A percentile compares a stretch with the other conserved stretches of the same genome.
Evolutionary conservation across 1,140 invertebrate species (phyloP).

Genomic region (Aphidius ervi): DNA sequence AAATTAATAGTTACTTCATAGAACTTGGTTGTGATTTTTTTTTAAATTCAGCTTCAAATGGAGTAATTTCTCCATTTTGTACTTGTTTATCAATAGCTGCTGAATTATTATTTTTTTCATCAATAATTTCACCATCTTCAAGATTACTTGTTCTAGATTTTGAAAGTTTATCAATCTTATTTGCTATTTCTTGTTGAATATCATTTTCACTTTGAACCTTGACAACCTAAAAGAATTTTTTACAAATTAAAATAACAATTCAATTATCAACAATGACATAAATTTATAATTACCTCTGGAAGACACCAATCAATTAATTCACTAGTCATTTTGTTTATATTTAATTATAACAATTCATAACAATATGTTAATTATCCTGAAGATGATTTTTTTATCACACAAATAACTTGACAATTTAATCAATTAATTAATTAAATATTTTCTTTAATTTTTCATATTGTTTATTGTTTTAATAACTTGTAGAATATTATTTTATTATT

Average conservation of each 20-base stretch:
- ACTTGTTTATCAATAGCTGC: conserved; percentile 6
- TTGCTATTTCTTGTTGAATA: conserved; percentile 15
- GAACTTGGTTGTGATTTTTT: neutral
- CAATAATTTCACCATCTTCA: neutral
- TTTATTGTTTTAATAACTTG: too few species aligned
- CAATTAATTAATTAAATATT: neutral
- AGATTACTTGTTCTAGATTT: neutral
- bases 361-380: too few species aligned
- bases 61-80: conserved; percentile 14
- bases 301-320: too few species aligned
- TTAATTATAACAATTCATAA: too few species aligned
- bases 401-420: neutral
- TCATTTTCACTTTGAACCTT: conserved; percentile 7
- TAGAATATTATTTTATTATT: too few species aligned
- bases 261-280: too few species aligned
- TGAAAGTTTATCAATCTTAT: conserved; percentile 9
- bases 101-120: neutral
- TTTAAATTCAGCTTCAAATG: conserved; percentile 14
- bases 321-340: too few species aligned
- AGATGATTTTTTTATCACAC: too few species aligned
- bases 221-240: neutral
- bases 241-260: too few species aligned
- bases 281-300: too few species aligned
- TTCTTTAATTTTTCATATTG: conserved; percentile 13
- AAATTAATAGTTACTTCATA: conserved; percentile 22